phyloP scores from a whole-genome alignment of 2,113 vertebrate genomes.

The Pollachius pollachius region DNA sequence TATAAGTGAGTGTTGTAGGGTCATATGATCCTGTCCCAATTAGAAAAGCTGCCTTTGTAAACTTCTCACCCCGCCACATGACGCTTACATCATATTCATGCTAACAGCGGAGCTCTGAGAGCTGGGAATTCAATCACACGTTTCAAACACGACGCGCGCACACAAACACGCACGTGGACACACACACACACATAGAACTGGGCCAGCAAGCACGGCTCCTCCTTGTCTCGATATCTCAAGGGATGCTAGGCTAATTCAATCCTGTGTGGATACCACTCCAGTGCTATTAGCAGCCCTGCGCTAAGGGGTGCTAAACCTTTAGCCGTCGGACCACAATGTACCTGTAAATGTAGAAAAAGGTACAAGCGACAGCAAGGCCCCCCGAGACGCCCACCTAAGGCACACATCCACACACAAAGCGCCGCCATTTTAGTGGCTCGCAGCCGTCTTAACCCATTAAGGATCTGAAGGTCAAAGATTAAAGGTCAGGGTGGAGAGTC shows the following conservation, averaged over 20 bases:
- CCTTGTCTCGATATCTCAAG: constrained; percentile 35
- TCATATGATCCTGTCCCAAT: constrained; percentile 10
- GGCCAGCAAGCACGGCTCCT: constrained; percentile 46
- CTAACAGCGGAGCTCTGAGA: neutral
- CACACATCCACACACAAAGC: neutral
- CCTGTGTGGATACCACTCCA: constrained; percentile 41
- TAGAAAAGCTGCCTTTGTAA: constrained; percentile 15
- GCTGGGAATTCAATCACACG: neutral
- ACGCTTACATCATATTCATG: constrained; percentile 12
- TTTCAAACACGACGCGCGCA: constrained; percentile 20
- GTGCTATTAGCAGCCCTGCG: constrained; percentile 39
- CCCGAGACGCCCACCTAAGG: neutral
- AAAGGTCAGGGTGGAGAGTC: too few relatives aligned
- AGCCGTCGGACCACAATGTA: neutral
- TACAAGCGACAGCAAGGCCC: too few relatives aligned
- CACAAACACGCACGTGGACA: constrained; percentile 4
- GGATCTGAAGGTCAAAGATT: too few relatives aligned
- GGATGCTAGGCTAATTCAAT: constrained; percentile 56
- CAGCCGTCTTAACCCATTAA: too few relatives aligned
- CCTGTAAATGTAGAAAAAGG: neutral
- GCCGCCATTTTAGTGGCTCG: neutral
- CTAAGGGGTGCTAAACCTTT: constrained; percentile 2
- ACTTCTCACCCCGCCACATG: constrained; percentile 18
- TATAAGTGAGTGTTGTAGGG: neutral
- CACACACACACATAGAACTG: constrained; percentile 42